Evolutionary conservation across 2,888 invertebrate genomes (phyloP), one percentile per base, ranked within the genome.

Genomic region (Theodoxus fluviatilis): DNA sequence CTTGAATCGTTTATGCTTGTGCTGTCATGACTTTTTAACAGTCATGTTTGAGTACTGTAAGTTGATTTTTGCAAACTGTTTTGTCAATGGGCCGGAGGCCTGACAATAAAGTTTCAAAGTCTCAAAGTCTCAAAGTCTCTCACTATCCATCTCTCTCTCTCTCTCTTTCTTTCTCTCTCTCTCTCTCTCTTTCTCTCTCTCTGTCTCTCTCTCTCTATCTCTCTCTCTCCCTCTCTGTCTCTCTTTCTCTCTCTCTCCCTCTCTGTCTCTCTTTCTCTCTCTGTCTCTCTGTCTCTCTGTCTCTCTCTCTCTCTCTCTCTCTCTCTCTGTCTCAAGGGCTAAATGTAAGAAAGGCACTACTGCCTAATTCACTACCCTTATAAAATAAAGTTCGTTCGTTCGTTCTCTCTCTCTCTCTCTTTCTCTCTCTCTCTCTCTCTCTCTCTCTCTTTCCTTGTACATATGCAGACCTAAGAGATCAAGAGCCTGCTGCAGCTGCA

Each of bases 261-360:
- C 22, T 59, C 9, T 43, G 2, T 43, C 22, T 35, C 9, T 59
- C 35, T 63, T 43, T 52, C 37, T 49, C 38, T 52, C 25, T 47
- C 22, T 47, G 40, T 35, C 28, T 65, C 59, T 38, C 28, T 38
- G 9, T 55, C 35, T 57, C 15, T 18, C n/a, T 65, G 15, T 66
- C 47, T 43, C 40, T 70, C 70, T 70, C 57, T 40, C 33, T 52
- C 52, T 52, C 37, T 49, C 28, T 35, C 33, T 35, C 22, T 22
- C 33, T 49, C 33, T 47, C 47, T 43, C 15, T 43, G 43, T 33
- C 18, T 31, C 49, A n/a, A n/a, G n/a, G n/a, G n/a, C n/a, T n/a
- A n/a, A n/a, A n/a, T n/a, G n/a, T n/a, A n/a, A n/a, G n/a, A n/a
- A n/a, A n/a, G n/a, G n/a, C n/a, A n/a, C n/a, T n/a, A n/a, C n/a